Evolutionary conservation across 1,140 invertebrate genomes (phyloP).

Genomic region (Nomia melanderi): DNA sequence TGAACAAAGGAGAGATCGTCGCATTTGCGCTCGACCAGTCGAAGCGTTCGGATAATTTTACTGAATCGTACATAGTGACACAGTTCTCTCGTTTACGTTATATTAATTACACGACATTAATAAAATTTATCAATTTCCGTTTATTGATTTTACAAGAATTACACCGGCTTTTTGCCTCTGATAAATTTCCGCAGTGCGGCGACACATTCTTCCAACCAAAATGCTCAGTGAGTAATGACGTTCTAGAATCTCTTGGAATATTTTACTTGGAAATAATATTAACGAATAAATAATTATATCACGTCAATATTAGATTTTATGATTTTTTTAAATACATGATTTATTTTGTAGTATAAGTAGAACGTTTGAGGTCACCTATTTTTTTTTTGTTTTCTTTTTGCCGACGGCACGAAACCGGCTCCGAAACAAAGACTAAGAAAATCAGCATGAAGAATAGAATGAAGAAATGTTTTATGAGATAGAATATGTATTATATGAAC

Average conservation of each 20-base stretch:
- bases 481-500: background rate
- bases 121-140: no score
- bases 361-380: background rate
- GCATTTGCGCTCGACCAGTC: background rate
- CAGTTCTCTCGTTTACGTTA: background rate
- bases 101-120: no score
- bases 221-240: conserved; percentile 19
- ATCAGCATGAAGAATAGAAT: no score
- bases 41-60: background rate
- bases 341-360: background rate
- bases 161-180: background rate
- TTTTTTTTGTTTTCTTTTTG: background rate
- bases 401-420: background rate
- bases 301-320: background rate
- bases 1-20: conserved; percentile 22
- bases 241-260: background rate
- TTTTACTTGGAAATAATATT: no score
- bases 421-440: background rate
- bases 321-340: no score
- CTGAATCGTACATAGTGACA: no score
- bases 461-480: no score
- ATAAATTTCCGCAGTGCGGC: background rate
- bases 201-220: background rate
- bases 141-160: background rate
- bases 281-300: background rate